Base-by-base conservation (phyloP, 1,140 invertebrate species). In the Platorchestia sp. region DNA sequence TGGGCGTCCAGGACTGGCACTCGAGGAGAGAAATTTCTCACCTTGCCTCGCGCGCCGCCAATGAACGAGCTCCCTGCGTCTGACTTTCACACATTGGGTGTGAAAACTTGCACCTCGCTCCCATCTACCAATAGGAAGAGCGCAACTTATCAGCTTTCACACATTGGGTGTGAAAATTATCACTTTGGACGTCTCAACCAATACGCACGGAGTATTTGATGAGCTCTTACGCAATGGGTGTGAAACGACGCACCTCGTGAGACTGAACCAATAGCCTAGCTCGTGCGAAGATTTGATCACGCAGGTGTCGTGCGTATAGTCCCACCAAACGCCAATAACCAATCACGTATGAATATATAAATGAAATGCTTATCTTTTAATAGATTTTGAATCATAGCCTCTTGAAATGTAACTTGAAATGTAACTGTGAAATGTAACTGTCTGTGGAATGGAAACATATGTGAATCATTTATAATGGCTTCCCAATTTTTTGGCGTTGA, bases 1-100 rank as follows among this genome's bases (percentile, higher is more conserved):
- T 93, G 36, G 40, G 91, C 91, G 91, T 45, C 45, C 43, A 40
- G 43, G 6, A 19, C 91, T 93, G 91, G 91, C 91, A 93, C 91
- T 93, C 91, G 43, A 93, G 91, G 91, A 93, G 91, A 93, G 91
- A 93, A 93, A 93, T 93, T 93, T 93, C 91, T 93, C 91, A 93
- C 91, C 91, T 93, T 44, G 40, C 1, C 45, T 93, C 91, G 91
- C 43, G 7, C 91, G 45, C 91, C 7, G 40, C 91, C 91, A 93
- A 93, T 47, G 41, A 93, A 47, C 36, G 43, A 5, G 91, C 19
- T 40, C 43, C 45, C 45, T 19, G 91, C 91, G 41, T 14, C 7
- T 47, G 44, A 93, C 91, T 93, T 93, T 93, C 91, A 93, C 91
- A 93, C 91, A 93, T 93, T 93, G 91, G 91, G 91, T 93, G 91